phyloP scores from a whole-genome alignment of 1,140 invertebrate species.

The Charaxes varanes region DNA sequence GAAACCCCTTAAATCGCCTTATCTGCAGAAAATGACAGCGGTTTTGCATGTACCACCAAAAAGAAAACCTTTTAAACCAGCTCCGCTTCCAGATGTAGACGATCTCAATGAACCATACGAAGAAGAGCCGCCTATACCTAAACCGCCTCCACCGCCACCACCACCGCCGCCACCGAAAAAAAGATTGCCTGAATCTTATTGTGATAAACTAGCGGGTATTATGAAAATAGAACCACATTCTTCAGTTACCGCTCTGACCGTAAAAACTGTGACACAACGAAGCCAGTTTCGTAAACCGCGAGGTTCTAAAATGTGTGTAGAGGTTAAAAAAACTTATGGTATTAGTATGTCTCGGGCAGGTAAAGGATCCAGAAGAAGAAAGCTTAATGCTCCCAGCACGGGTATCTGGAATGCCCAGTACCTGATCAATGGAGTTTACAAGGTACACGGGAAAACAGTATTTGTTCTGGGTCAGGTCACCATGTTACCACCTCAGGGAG shows the following conservation, averaged over 20 bases:
- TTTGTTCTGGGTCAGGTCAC: constrained; percentile 42
- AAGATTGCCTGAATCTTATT: constrained; percentile 33
- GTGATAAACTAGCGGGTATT: constrained; percentile 48
- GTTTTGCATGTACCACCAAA: constrained; percentile 33
- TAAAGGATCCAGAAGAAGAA: constrained; percentile 32
- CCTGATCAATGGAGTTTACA: constrained; percentile 44
- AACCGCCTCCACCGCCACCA: constrained; percentile 38
- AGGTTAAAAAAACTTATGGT: constrained; percentile 47
- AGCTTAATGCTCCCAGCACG: constrained; percentile 38
- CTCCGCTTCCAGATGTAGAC: constrained; percentile 48
- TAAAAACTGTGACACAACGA: constrained; percentile 32
- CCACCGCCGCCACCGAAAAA: constrained; percentile 54
- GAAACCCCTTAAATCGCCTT: constrained; percentile 39
- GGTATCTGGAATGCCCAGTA: constrained; percentile 49
- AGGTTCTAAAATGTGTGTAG: constrained; percentile 34
- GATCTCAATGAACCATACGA: constrained; percentile 51
- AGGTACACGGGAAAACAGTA: constrained; percentile 33
- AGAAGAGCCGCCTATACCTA: constrained; percentile 41
- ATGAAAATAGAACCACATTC: constrained; percentile 35
- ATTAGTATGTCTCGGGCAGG: constrained; percentile 25
- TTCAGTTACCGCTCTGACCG: constrained; percentile 29
- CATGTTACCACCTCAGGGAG: constrained; percentile 38
- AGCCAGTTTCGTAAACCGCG: constrained; percentile 23
- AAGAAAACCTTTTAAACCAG: constrained; percentile 28
- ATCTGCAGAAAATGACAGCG: constrained; percentile 49